Evolutionary conservation across 2,797 vertebrate species (phyloP).

Genomic region (Poecilia gillii): DNA sequence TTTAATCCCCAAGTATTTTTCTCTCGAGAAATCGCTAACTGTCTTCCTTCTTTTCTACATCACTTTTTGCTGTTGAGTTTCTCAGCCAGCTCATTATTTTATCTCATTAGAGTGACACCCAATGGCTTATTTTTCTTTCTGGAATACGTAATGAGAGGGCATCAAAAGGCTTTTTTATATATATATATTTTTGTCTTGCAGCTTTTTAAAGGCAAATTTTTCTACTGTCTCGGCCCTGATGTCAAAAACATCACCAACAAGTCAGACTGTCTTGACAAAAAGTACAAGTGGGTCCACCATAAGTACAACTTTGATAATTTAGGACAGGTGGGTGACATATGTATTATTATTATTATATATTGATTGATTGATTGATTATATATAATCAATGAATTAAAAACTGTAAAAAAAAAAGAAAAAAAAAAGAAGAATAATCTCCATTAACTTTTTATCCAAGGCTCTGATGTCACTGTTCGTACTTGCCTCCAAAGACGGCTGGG

Average conservation of each 20-base stretch:
- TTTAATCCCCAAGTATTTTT: neutral
- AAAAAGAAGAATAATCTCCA: neutral
- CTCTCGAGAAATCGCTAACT: conserved; percentile 17
- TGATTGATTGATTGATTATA: no score
- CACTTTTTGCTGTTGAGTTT: conserved; percentile 17
- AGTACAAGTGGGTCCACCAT: conserved; percentile 97
- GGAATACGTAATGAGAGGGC: conserved; percentile 12
- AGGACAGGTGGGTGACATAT: conserved; percentile 86
- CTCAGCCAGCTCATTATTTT: conserved; percentile 50
- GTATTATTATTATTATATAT: neutral
- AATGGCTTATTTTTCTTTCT: conserved; percentile 19
- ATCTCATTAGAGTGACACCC: conserved; percentile 8
- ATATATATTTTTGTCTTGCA: conserved; percentile 60
- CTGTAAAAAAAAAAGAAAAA: neutral
- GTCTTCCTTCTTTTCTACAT: conserved; percentile 7
- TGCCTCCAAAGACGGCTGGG: conserved; percentile 98
- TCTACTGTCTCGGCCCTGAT: conserved; percentile 92
- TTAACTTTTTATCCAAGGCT: conserved; percentile 78
- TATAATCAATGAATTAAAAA: neutral
- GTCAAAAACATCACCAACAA: conserved; percentile 97
- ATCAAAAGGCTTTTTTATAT: conserved; percentile 10
- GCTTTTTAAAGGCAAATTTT: conserved; percentile 99
- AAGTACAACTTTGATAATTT: conserved; percentile 99
- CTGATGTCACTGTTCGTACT: conserved; percentile 98
- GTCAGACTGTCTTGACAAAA: conserved; percentile 92